These are phyloP conservation scores for Ptychochromis oligacanthus DNA, from an alignment of 2,113 vertebrate genomes.

Conservation along the genomic window DNA sequence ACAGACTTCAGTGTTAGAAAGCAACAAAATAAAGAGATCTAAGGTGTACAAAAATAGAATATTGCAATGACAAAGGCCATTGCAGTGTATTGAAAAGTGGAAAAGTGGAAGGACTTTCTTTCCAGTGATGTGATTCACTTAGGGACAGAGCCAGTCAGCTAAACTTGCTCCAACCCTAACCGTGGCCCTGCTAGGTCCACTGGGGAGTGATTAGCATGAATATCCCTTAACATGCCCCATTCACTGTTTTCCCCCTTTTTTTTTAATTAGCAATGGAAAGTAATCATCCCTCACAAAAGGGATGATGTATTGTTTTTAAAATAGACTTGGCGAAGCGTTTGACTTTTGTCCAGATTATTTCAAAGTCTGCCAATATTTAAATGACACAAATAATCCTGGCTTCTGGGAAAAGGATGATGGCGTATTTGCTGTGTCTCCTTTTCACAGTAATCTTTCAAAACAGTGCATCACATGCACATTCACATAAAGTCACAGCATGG, in stretches of 20 bases:
- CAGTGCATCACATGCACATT: not conserved
- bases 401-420: slow-evolving; percentile 62
- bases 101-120: slow-evolving; percentile 42
- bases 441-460: slow-evolving; percentile 54
- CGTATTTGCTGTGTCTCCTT: slow-evolving; percentile 12
- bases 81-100: slow-evolving; percentile 4
- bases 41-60: slow-evolving; percentile 1
- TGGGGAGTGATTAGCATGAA: slow-evolving; percentile 16
- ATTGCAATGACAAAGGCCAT: not conserved
- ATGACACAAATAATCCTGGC: slow-evolving; percentile 63
- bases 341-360: slow-evolving; percentile 59
- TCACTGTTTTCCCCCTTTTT: not conserved
- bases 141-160: slow-evolving; percentile 10
- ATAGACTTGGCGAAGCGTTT: slow-evolving; percentile 20
- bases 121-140: slow-evolving; percentile 41
- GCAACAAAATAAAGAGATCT: not conserved
- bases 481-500: not conserved
- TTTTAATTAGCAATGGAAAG: slow-evolving; percentile 25
- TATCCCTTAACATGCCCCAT: not conserved
- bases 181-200: not conserved
- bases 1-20: not conserved
- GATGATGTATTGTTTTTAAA: slow-evolving; percentile 45
- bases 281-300: slow-evolving; percentile 28
- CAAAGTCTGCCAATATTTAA: slow-evolving; percentile 55
- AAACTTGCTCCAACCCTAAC: not conserved